These are phyloP conservation scores for Gopherus evgoodei DNA, from an alignment of 2,113 vertebrate genomes.

Conservation along the genomic window DNA sequence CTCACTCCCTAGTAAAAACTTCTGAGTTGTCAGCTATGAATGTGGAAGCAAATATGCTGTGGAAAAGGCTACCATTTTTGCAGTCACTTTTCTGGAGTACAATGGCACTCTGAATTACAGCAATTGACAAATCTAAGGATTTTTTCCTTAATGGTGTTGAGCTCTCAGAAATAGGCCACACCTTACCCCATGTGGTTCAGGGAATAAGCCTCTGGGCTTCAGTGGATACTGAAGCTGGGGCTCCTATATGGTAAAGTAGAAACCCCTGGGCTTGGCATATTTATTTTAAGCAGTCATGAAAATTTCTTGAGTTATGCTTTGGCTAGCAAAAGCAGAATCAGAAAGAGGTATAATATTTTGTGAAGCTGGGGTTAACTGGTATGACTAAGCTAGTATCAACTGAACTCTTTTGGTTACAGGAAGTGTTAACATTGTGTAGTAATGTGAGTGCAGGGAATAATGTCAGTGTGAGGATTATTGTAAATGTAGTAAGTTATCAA, in stretches of 20 bases:
- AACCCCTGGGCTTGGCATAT: not conserved
- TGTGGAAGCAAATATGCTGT: not conserved
- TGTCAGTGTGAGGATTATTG: not conserved
- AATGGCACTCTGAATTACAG: not conserved
- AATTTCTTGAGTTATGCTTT: not conserved
- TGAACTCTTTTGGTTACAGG: not conserved
- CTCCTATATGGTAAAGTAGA: not conserved
- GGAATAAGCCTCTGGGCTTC: not conserved
- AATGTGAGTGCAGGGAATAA: not conserved
- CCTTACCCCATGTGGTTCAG: not conserved
- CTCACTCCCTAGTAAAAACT: not conserved
- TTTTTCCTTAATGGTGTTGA: not conserved
- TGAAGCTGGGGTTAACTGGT: not conserved
- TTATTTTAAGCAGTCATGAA: not conserved
- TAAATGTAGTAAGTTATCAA: not conserved
- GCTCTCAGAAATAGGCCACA: not conserved
- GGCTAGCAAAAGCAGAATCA: not conserved
- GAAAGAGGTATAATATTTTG: not conserved
- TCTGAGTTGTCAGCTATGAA: not conserved
- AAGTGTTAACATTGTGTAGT: not conserved
- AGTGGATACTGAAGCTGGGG: not conserved
- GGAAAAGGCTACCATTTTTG: not conserved
- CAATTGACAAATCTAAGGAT: not conserved
- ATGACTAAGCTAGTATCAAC: not conserved
- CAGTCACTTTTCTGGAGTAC: not conserved